These are phyloP conservation scores for Netelia inedita DNA, from an alignment of 2,888 invertebrate genomes.

Conservation along the genomic window DNA sequence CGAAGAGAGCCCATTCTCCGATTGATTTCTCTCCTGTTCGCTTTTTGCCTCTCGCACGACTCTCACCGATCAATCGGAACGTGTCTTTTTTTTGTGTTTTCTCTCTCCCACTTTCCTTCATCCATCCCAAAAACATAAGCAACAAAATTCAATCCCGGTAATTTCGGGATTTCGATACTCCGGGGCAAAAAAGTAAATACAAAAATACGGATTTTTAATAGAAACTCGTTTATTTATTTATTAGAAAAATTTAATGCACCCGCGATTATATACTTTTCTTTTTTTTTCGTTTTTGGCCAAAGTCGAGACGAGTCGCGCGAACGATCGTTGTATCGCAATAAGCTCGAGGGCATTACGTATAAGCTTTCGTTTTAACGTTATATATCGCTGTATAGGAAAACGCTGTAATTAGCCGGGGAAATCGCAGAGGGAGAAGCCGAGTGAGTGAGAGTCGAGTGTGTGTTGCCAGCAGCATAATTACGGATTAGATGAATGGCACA, in stretches of 20 bases:
- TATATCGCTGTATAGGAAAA: conserved; percentile 49
- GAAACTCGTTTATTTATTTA: no score
- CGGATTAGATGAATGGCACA: conserved; percentile 79
- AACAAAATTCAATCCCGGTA: not conserved
- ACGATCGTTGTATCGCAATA: not conserved
- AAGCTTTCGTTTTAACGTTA: conserved; percentile 44
- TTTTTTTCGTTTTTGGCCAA: not conserved
- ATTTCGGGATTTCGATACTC: not conserved
- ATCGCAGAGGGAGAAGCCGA: conserved; percentile 36
- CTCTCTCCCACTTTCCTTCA: not conserved
- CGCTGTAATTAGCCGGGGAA: conserved; percentile 63
- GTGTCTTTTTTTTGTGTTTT: not conserved
- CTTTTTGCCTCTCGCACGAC: conserved; percentile 27
- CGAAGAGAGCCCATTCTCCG: conserved; percentile 83
- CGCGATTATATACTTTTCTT: not conserved
- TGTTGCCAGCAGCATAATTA: conserved; percentile 79
- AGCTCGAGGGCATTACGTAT: conserved; percentile 23
- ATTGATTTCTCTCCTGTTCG: conserved; percentile 81
- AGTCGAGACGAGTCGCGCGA: not conserved
- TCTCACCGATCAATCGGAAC: conserved; percentile 37
- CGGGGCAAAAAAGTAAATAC: no score
- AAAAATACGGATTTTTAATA: no score
- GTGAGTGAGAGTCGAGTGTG: conserved; percentile 45
- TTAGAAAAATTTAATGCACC: not conserved
- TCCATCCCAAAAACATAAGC: not conserved